Evolutionary conservation across 2,113 vertebrate genomes (phyloP), one percentile per base, ranked within the genome.

Genomic region (Rhabdomys dilectus): DNA sequence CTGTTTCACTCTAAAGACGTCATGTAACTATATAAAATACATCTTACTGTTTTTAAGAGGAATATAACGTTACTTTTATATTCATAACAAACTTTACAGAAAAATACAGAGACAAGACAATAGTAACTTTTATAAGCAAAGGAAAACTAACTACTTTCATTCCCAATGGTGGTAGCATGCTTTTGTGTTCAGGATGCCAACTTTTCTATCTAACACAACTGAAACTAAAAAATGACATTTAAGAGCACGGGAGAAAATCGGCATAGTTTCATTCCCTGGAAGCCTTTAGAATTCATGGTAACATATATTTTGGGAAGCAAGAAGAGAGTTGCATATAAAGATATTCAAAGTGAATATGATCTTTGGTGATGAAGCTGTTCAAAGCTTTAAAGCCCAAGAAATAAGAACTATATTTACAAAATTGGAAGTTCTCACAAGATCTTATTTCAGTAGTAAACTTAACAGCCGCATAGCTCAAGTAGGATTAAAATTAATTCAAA

Each of bases 401-500:
- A 56, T 78, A 73, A 92, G 82, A 97, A 64, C 15, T 93, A 17
- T 91, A 56, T 95, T 97, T 90, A 58, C 81, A 70, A 89, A 96
- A 68, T 34, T 60, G 68, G 51, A 89, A 91, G 15, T 89, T 97
- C 93, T 95, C 68, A 89, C 97, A 80, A 96, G 45, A 95, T 91
- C 58, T 75, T 12, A 88, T 96, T 97, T 97, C n/a, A 51, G 62
- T 36, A 77, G 89, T 64, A 96, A 93, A 97, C 73, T 97, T 98
- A 12, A 73, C 94, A 58, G 22, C 21, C 87, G 16, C 53, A 85
- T 92, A 96, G 0, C 3, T 96, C 70, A 91, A 89, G 68, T 95
- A 77, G 42, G 82, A 98, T 98, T 98, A 95, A 58, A 97, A 98
- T 97, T 97, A n/a, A 96, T 97, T 98, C 62, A 88, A 2, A 96